These are phyloP conservation scores for Schizaphis graminum DNA, from an alignment of 2,888 invertebrate species.

Conservation along the genomic window DNA sequence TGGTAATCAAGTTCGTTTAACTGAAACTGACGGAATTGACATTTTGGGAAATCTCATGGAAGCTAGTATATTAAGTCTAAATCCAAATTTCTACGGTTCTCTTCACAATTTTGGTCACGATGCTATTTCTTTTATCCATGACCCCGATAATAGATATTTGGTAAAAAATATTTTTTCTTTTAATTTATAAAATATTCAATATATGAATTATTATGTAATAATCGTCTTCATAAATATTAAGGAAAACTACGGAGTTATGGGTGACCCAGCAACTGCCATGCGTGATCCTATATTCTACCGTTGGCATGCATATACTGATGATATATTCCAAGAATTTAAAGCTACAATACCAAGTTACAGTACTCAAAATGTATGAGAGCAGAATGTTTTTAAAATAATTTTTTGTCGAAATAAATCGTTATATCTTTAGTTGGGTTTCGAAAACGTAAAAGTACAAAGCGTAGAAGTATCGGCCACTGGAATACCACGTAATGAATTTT, in stretches of 20 bases:
- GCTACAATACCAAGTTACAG: slow-evolving; percentile 79
- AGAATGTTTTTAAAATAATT: not conserved
- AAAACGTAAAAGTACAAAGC: slow-evolving; percentile 76
- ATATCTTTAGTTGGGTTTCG: slow-evolving; percentile 75
- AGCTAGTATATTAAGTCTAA: slow-evolving; percentile 79
- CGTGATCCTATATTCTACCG: slow-evolving; percentile 89
- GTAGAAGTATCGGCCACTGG: slow-evolving; percentile 74
- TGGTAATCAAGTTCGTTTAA: slow-evolving; percentile 75
- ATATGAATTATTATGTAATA: not conserved
- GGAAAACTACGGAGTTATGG: slow-evolving; percentile 87
- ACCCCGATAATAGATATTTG: slow-evolving; percentile 83
- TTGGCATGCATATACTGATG: slow-evolving; percentile 86
- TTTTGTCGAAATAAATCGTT: not conserved
- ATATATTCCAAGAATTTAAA: slow-evolving; percentile 83
- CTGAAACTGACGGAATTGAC: slow-evolving; percentile 82
- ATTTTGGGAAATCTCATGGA: slow-evolving; percentile 85
- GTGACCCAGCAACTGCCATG: slow-evolving; percentile 88
- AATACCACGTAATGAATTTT: slow-evolving; percentile 74
- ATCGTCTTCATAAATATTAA: slow-evolving; percentile 70
- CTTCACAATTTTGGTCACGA: slow-evolving; percentile 88
- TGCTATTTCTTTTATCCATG: slow-evolving; percentile 82
- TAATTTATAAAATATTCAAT: not conserved
- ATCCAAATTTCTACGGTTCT: slow-evolving; percentile 82
- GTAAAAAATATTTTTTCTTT: slow-evolving; percentile 71
- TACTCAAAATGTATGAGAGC: slow-evolving; percentile 73